phyloP scores from a whole-genome alignment of 2,113 vertebrate genomes.

The Tetraodon nigroviridis region DNA sequence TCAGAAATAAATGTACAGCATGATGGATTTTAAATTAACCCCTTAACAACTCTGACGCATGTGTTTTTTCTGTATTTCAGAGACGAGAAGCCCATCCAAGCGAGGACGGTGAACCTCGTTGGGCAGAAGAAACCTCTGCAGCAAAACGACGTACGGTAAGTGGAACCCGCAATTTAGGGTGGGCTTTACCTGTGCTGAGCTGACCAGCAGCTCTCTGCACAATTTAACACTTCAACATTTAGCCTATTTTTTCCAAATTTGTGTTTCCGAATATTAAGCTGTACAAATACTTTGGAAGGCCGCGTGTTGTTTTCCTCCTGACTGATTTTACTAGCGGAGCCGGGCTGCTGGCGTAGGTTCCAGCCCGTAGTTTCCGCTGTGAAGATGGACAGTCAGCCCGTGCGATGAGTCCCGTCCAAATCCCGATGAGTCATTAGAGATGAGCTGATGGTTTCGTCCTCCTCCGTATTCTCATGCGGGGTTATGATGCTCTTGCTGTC shows the following conservation, averaged over 20 bases:
- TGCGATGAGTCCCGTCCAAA: constrained; percentile 24
- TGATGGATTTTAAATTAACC: no score
- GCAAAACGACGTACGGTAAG: constrained; percentile 79
- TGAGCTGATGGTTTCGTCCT: constrained; percentile 22
- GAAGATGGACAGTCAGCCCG: constrained; percentile 22
- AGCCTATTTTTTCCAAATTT: no score
- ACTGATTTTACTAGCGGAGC: background rate
- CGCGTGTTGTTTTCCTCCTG: background rate
- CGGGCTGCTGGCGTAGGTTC: constrained; percentile 2
- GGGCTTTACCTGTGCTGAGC: background rate
- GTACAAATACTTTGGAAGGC: background rate
- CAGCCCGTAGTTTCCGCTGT: background rate
- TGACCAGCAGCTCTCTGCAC: background rate
- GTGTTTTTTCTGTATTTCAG: constrained; percentile 58
- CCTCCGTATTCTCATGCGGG: constrained; percentile 18
- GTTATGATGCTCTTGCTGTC: constrained; percentile 32
- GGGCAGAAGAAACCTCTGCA: constrained; percentile 76
- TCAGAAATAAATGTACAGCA: no score
- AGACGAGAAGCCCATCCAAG: constrained; percentile 77
- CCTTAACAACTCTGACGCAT: background rate
- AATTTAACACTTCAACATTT: no score
- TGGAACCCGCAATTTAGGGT: background rate
- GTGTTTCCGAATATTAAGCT: no score
- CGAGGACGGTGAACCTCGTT: constrained; percentile 77
- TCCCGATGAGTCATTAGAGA: constrained; percentile 38